Evolutionary conservation across 2,113 vertebrate genomes (phyloP), one percentile per base, ranked within the genome.

Genomic region (Varanus salvator): DNA sequence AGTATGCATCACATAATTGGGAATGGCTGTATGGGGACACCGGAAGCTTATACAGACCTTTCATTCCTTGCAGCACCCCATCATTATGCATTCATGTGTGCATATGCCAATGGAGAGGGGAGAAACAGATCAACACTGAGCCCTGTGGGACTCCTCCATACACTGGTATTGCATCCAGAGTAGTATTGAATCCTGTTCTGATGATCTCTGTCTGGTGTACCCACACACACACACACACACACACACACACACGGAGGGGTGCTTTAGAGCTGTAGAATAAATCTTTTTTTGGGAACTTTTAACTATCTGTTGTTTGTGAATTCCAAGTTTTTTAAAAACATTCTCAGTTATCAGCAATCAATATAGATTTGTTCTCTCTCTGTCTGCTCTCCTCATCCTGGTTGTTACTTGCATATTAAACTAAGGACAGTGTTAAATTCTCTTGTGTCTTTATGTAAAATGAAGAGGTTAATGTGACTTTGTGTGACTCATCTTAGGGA

Each of bases 271-370:
- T 93, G 83, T 90, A 89, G 34, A 74, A 54, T 77, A 76, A 85
- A 82, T 85, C 78, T 69, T 82, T 27, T 1, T 27, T 96, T 95
- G 90, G 83, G 80, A 68, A 83, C 68, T 84, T 31, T n/a, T 81
- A 7, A 4, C 86, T 76, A 76, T 71, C 6, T 91, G 60, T 87
- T 52, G 74, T 19, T 64, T 77, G 81, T 91, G 92, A 48, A 0
- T 69, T 27, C 23, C 66, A 85, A 27, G 14, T 92, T 93, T 11
- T 76, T 89, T 89, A 14, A 81, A 80, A 19, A 44, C 38, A 54
- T 15, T 85, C 91, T 0, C 66, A 66, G 14, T 17, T n/a, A 84
- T 15, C 74, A 54, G 77, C 50, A 8, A 12, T 89, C 87, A 81
- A 34, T 11, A 3, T 91, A 38, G 50, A 23, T 68, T 76, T 92